Conservation (phyloP, 2,888 invertebrate genomes). For the Portevinia maculata region DNA sequence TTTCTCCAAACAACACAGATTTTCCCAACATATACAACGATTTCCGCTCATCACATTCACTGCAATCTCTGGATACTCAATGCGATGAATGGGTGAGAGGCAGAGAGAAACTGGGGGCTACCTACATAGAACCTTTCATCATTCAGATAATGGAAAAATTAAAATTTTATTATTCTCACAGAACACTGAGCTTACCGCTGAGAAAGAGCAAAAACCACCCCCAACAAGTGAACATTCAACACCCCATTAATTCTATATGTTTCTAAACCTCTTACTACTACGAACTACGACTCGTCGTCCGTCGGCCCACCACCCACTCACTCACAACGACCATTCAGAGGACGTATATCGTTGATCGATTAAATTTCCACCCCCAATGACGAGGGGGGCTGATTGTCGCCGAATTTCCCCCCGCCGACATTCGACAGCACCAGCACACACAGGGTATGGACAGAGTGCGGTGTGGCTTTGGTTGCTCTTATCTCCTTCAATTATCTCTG, state of each 20-base stretch:
- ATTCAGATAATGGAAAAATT: constrained; percentile 74
- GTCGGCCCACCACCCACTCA: constrained; percentile 47
- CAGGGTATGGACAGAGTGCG: constrained; percentile 65
- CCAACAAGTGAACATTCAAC: constrained; percentile 50
- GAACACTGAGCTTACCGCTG: constrained; percentile 18
- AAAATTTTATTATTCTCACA: constrained; percentile 71
- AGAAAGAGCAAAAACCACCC: constrained; percentile 54
- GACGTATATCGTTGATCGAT: constrained; percentile 72
- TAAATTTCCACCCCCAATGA: constrained; percentile 63
- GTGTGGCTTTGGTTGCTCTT: constrained; percentile 78
- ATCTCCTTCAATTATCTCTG: constrained; percentile 82
- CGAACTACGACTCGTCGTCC: constrained; percentile 7
- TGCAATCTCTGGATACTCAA: constrained; percentile 6
- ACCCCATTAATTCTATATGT: constrained; percentile 66
- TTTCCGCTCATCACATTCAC: constrained; percentile 25
- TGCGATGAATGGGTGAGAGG: neutral
- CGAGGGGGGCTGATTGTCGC: constrained; percentile 34
- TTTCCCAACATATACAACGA: constrained; percentile 14
- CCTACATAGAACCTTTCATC: constrained; percentile 61
- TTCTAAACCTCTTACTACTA: constrained; percentile 43
- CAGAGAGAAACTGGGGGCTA: neutral
- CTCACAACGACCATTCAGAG: constrained; percentile 68
- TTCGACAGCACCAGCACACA: constrained; percentile 27
- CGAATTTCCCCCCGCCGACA: constrained; percentile 43
- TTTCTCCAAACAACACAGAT: constrained; percentile 11